Evolutionary conservation across 2,113 vertebrate species (phyloP).

Genomic region (Chlamydotis undulata): DNA sequence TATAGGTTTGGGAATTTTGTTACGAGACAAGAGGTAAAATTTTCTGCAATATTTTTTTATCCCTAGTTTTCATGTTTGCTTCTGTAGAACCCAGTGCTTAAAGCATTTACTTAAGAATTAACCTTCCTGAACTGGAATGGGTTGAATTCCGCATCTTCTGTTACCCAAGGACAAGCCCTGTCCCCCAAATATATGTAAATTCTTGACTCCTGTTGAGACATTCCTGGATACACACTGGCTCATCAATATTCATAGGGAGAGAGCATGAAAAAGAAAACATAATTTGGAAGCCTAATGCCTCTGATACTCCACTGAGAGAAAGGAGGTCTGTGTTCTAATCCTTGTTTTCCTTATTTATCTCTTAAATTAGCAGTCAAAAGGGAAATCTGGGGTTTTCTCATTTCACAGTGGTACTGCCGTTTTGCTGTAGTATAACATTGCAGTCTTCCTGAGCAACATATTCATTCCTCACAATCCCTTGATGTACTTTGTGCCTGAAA

Average conservation of each 20-base stretch:
- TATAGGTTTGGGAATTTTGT: slow-evolving; percentile 8
- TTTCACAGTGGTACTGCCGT: background rate
- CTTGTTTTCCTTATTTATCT: slow-evolving; percentile 52
- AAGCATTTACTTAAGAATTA: background rate
- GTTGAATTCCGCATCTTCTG: background rate
- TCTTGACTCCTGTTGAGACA: background rate
- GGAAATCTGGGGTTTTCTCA: slow-evolving; percentile 15
- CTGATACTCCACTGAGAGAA: background rate
- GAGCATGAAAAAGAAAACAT: slow-evolving; percentile 27
- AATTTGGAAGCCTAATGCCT: slow-evolving; percentile 33
- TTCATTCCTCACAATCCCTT: background rate
- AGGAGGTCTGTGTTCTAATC: slow-evolving; percentile 34
- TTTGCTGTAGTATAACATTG: background rate
- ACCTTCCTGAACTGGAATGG: background rate
- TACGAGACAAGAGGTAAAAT: background rate
- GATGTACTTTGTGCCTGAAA: background rate
- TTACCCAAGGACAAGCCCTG: background rate
- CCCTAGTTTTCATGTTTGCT: background rate
- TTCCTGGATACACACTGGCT: slow-evolving; percentile 4
- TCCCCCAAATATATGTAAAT: background rate
- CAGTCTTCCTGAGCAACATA: background rate
- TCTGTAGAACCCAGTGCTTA: background rate
- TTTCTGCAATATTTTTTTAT: slow-evolving; percentile 35
- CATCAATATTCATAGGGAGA: slow-evolving; percentile 49
- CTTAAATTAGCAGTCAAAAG: slow-evolving; percentile 48